These are phyloP conservation scores for Lepetodrilus schrolli DNA, from an alignment of 2,888 invertebrate species.

Conservation along the genomic window DNA sequence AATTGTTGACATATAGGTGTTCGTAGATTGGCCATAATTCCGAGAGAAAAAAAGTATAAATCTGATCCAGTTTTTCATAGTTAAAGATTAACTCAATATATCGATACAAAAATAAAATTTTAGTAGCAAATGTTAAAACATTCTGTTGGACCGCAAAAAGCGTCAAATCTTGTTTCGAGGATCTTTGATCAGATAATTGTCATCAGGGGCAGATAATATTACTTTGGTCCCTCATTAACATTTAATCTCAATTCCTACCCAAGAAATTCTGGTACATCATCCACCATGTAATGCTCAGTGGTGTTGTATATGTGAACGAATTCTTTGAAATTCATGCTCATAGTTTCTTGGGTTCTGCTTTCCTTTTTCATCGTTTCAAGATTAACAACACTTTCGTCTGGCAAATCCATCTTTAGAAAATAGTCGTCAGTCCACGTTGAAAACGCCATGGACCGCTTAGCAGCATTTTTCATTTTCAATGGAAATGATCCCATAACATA, in stretches of 20 bases:
- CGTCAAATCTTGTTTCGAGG: too few species aligned
- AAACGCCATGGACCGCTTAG: conserved; percentile 61
- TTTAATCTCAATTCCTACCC: conserved; percentile 44
- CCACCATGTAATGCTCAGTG: conserved; percentile 71
- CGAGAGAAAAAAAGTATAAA: too few species aligned
- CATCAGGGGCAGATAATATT: too few species aligned
- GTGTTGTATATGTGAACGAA: conserved; percentile 69
- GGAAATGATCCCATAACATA: conserved; percentile 62
- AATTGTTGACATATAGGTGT: too few species aligned
- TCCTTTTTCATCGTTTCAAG: conserved; percentile 73
- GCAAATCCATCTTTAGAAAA: conserved; percentile 57
- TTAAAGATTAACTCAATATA: too few species aligned
- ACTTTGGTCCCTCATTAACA: too few species aligned
- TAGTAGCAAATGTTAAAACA: too few species aligned
- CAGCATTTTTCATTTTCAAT: conserved; percentile 67
- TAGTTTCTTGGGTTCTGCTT: conserved; percentile 57
- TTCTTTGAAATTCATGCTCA: conserved; percentile 62
- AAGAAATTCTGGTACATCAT: conserved; percentile 66
- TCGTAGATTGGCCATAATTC: too few species aligned
- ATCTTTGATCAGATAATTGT: too few species aligned
- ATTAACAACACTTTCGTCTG: conserved; percentile 51
- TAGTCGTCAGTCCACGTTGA: conserved; percentile 71
- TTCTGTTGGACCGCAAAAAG: too few species aligned
- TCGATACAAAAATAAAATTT: too few species aligned
- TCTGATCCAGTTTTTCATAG: too few species aligned